phyloP scores from a whole-genome alignment of 2,888 invertebrate genomes.

The Abrostola triplasia region DNA sequence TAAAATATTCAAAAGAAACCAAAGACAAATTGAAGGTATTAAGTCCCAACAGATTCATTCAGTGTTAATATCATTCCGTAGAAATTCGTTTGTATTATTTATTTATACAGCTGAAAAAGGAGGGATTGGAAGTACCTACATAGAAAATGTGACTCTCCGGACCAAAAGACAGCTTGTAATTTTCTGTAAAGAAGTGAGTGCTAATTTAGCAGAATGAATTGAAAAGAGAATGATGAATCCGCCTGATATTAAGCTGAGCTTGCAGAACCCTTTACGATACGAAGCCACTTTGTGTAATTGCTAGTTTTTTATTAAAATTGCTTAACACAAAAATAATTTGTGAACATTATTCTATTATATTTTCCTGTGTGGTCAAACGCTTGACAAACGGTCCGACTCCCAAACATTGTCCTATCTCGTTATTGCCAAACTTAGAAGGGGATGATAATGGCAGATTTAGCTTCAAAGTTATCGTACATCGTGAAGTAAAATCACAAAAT shows the following conservation, averaged over 20 bases:
- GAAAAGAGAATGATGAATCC: slow-evolving; percentile 62
- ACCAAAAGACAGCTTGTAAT: slow-evolving; percentile 53
- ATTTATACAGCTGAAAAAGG: slow-evolving; percentile 56
- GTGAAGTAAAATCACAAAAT: slow-evolving; percentile 42
- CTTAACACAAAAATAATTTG: slow-evolving; percentile 29
- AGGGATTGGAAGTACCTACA: slow-evolving; percentile 53
- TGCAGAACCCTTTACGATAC: slow-evolving; percentile 45
- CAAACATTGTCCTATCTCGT: slow-evolving; percentile 33
- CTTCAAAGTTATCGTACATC: slow-evolving; percentile 39
- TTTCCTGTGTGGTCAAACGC: slow-evolving; percentile 3
- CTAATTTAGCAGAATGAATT: slow-evolving; percentile 70
- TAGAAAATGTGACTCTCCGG: slow-evolving; percentile 59
- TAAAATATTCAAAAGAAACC: slow-evolving; percentile 51
- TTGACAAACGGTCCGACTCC: neutral
- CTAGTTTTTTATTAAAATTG: slow-evolving; percentile 36
- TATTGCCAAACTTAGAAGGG: slow-evolving; percentile 26
- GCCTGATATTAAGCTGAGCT: slow-evolving; percentile 39
- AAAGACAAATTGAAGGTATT: slow-evolving; percentile 52
- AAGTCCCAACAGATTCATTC: slow-evolving; percentile 54
- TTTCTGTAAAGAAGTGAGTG: slow-evolving; percentile 63
- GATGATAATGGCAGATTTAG: slow-evolving; percentile 49
- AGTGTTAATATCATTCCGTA: slow-evolving; percentile 54
- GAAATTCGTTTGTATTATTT: slow-evolving; percentile 55
- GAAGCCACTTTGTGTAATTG: slow-evolving; percentile 44
- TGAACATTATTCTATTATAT: slow-evolving; percentile 35